These are phyloP conservation scores for Palythoa grandis DNA, from an alignment of 92 coral and sea anemone genomes.

Conservation along the genomic window DNA sequence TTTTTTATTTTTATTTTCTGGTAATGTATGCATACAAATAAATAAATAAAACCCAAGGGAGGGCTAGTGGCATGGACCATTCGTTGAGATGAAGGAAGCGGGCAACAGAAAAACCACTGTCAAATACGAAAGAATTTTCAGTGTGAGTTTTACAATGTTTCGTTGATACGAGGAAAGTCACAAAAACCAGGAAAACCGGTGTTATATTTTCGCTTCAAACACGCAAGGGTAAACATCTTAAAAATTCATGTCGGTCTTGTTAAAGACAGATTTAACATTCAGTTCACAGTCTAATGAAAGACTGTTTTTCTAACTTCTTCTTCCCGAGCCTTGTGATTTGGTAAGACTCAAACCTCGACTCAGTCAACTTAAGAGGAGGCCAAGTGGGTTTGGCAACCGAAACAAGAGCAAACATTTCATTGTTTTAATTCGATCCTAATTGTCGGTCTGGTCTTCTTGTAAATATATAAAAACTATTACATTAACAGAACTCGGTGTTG, in stretches of 20 bases:
- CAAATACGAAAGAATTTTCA: background rate
- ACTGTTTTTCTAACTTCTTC: too few relatives aligned
- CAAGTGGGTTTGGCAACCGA: background rate
- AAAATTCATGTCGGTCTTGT: slow-evolving; percentile 26
- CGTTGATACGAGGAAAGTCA: background rate
- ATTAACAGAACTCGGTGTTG: background rate
- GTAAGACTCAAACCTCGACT: background rate
- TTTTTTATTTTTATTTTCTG: too few relatives aligned
- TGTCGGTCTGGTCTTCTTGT: background rate
- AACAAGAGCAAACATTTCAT: background rate
- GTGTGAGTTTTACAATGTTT: background rate
- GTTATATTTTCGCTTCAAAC: background rate
- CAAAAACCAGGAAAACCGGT: background rate
- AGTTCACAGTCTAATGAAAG: background rate
- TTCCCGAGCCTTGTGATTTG: background rate
- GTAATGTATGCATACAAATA: too few relatives aligned
- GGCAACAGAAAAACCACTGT: background rate
- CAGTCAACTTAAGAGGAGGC: background rate
- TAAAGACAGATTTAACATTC: background rate
- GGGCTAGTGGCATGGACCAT: too few relatives aligned
- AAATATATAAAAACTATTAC: slow-evolving; percentile 15
- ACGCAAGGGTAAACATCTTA: slow-evolving; percentile 4
- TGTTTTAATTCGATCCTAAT: slow-evolving; percentile 16
- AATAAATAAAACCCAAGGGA: too few relatives aligned
- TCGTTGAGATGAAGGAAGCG: too few relatives aligned